Evolutionary conservation across 2,888 invertebrate species (phyloP).

Genomic region (Lycia hirtaria): DNA sequence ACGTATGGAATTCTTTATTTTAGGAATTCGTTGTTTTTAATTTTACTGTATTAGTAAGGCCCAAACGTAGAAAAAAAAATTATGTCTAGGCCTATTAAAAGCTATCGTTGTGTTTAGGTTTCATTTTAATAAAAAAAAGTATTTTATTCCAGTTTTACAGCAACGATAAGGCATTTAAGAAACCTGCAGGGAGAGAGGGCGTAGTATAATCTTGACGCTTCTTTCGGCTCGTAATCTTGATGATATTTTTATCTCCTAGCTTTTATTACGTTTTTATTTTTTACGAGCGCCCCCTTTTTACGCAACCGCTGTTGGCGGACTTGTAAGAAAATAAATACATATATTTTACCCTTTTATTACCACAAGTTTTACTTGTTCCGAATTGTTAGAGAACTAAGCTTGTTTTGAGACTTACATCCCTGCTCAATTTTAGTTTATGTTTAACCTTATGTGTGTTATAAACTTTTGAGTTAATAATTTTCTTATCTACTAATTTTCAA

Average conservation of each 20-base stretch:
- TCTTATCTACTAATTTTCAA: neutral
- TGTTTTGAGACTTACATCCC: neutral
- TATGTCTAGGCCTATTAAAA: constrained; percentile 15
- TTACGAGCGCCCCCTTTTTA: constrained; percentile 55
- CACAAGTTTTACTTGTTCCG: constrained; percentile 17
- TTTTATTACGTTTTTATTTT: constrained; percentile 70
- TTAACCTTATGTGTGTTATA: neutral
- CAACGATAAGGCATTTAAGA: constrained; percentile 56
- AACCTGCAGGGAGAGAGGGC: constrained; percentile 49
- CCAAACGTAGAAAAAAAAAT: too few relatives aligned
- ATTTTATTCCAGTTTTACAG: constrained; percentile 52
- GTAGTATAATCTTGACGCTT: constrained; percentile 57
- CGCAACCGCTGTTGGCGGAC: constrained; percentile 45
- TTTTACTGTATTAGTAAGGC: constrained; percentile 6
- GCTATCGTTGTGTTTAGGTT: constrained; percentile 22
- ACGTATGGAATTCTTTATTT: constrained; percentile 17
- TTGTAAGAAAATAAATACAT: constrained; percentile 55
- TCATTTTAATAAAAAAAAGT: constrained; percentile 41
- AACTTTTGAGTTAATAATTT: neutral
- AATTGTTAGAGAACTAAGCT: constrained; percentile 10
- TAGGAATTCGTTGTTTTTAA: constrained; percentile 26
- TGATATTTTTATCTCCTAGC: constrained; percentile 68
- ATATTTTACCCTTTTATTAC: constrained; percentile 41
- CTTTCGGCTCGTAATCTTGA: constrained; percentile 64
- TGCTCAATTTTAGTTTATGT: neutral